These are phyloP conservation scores for Bibio marci DNA, from an alignment of 2,888 invertebrate species.

Conservation along the genomic window DNA sequence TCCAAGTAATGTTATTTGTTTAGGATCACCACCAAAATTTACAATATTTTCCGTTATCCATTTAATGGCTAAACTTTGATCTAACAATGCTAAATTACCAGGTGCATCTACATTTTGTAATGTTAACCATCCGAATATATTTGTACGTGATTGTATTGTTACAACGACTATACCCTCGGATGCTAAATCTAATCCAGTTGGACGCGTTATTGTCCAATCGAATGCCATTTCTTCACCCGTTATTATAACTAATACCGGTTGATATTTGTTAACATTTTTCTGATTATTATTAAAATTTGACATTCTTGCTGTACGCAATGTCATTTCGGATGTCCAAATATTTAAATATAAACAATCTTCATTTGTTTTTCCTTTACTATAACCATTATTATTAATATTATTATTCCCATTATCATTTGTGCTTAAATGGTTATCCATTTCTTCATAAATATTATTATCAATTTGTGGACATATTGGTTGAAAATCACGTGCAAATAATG, in stretches of 20 bases:
- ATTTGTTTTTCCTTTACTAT: constrained; percentile 15
- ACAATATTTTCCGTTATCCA: constrained; percentile 63
- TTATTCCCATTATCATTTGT: constrained; percentile 5
- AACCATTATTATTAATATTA: constrained; percentile 9
- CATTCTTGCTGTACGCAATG: no score
- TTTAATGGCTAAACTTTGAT: constrained; percentile 63
- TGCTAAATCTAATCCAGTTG: constrained; percentile 55
- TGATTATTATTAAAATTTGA: no score
- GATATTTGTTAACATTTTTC: constrained; percentile 13
- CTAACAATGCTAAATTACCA: constrained; percentile 74
- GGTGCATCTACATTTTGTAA: constrained; percentile 38
- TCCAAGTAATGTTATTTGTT: constrained; percentile 63
- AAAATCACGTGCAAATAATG: constrained; percentile 49
- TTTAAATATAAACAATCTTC: constrained; percentile 86
- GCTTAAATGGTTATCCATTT: constrained; percentile 10
- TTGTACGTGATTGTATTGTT: constrained; percentile 49
- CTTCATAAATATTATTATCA: constrained; percentile 25
- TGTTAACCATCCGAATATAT: constrained; percentile 51
- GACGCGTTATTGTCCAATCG: constrained; percentile 37
- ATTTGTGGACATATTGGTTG: constrained; percentile 52
- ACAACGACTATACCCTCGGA: constrained; percentile 53
- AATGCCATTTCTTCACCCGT: constrained; percentile 41
- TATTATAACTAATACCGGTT: constrained; percentile 37
- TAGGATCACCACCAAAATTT: constrained; percentile 65
- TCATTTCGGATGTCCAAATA: constrained; percentile 71